phyloP scores from a whole-genome alignment of 2,888 invertebrate species.

The Dichetophora obliterata region DNA sequence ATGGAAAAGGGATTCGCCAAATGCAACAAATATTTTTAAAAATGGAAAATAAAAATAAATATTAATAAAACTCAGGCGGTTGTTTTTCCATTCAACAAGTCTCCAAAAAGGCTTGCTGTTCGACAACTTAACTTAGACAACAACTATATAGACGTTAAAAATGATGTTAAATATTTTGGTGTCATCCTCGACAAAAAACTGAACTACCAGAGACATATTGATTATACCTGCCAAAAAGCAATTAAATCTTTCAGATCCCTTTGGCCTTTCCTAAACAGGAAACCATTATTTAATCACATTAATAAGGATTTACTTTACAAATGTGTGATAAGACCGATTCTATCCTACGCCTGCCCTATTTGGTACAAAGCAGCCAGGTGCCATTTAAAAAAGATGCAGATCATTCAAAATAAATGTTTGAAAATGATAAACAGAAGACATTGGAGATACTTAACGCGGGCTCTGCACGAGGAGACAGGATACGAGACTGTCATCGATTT shows the following conservation, averaged over 20 bases:
- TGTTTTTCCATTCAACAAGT: too few relatives aligned
- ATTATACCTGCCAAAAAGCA: not conserved
- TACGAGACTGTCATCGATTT: not conserved
- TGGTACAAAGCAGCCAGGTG: not conserved
- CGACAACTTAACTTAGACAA: too few relatives aligned
- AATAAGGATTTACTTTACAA: not conserved
- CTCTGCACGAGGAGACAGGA: not conserved
- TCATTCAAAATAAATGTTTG: conserved; percentile 7
- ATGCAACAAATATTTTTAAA: too few relatives aligned
- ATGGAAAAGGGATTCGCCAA: not conserved
- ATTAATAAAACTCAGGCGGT: too few relatives aligned
- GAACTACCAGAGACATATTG: not conserved
- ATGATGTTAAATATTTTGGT: not conserved
- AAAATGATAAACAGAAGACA: not conserved
- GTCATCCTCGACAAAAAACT: not conserved
- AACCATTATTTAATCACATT: too few relatives aligned
- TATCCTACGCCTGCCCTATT: not conserved
- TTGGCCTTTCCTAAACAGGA: too few relatives aligned
- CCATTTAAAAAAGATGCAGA: not conserved
- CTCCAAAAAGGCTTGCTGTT: too few relatives aligned
- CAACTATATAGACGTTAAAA: too few relatives aligned
- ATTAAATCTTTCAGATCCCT: too few relatives aligned
- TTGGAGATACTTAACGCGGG: not conserved
- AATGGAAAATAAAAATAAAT: too few relatives aligned
- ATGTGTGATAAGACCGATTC: not conserved